Percentiles rank a stretch among this genome's conserved stretches.
phyloP scores from a whole-genome alignment of 2,113 vertebrate genomes.

The Stomatorhinus ivindoensis region DNA sequence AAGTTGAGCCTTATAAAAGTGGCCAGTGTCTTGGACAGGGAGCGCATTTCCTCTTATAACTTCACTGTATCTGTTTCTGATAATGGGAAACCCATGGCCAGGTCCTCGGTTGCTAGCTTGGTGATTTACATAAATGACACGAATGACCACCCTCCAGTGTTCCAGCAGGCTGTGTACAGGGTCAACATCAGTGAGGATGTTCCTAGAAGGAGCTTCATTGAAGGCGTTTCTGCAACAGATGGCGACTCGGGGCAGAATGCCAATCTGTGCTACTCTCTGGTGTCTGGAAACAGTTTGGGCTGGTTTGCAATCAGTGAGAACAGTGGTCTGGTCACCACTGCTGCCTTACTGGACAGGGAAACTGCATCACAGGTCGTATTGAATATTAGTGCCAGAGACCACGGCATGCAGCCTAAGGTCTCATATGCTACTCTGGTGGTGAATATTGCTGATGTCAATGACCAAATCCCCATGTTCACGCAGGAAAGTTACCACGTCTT shows the following conservation, averaged over 20 bases:
- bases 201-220: conserved; percentile 84
- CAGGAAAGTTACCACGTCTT: conserved; percentile 68
- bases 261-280: conserved; percentile 86
- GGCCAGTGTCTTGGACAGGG: conserved; percentile 83
- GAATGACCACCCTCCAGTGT: conserved; percentile 89
- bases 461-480: conserved; percentile 77
- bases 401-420: conserved; percentile 85
- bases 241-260: conserved; percentile 92
- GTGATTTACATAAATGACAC: conserved; percentile 96
- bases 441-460: conserved; percentile 84
- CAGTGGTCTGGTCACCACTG: conserved; percentile 86
- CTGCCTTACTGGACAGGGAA: conserved; percentile 73
- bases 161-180: conserved; percentile 74
- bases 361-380: conserved; percentile 76
- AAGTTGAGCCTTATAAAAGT: conserved; percentile 95
- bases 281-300: conserved; percentile 85
- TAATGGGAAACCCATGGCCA: conserved; percentile 65
- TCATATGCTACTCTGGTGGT: conserved; percentile 85
- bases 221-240: conserved; percentile 86
- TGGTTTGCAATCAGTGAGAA: conserved; percentile 94
- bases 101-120: conserved; percentile 86
- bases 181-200: conserved; percentile 87
- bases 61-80: conserved; percentile 87
- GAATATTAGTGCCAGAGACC: conserved; percentile 91
- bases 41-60: conserved; percentile 92